Percentiles rank a stretch among this genome's conserved stretches.
These are phyloP conservation scores for Micrasema longulum DNA, from an alignment of 1,140 invertebrate genomes.

Conservation along the genomic window DNA sequence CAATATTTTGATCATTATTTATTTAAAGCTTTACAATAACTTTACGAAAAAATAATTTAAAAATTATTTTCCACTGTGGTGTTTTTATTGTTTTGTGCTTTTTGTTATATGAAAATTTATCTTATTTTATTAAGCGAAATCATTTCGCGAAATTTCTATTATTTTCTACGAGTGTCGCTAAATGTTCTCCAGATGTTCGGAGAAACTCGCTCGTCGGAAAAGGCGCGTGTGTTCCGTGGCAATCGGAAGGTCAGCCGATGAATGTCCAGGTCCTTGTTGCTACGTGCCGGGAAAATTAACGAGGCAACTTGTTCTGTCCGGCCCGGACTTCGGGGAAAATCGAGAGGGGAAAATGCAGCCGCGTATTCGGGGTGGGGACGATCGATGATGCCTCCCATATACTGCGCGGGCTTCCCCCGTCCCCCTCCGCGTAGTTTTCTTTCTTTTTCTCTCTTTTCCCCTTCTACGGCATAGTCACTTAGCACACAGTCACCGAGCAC, in stretches of 20 bases:
- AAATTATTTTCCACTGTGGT: not conserved
- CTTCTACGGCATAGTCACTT: slow-evolving; percentile 3
- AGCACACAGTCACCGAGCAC: not conserved
- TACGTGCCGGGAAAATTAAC: slow-evolving; percentile 11
- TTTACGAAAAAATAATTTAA: too few species aligned
- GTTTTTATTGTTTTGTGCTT: not conserved
- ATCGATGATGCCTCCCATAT: slow-evolving; percentile 23
- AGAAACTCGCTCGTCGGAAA: not conserved
- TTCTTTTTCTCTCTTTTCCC: slow-evolving; percentile 14
- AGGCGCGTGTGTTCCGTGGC: not conserved
- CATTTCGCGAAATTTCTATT: too few species aligned
- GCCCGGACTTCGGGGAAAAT: slow-evolving; percentile 28
- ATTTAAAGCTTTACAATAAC: not conserved
- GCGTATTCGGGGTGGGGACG: slow-evolving; percentile 6
- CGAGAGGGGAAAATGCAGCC: slow-evolving; percentile 23
- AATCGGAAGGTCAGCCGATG: slow-evolving; percentile 6
- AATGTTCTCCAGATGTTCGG: too few species aligned
- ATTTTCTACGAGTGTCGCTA: too few species aligned
- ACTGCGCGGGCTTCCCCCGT: slow-evolving; percentile 26
- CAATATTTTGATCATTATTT: slow-evolving; percentile 14
- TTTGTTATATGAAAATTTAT: not conserved
- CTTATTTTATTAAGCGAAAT: not conserved
- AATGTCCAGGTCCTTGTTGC: slow-evolving; percentile 5
- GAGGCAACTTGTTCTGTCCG: not conserved
- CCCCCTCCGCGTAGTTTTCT: not conserved